phyloP scores from a whole-genome alignment of 2,888 invertebrate species.

The Brachylomia viminalis region DNA sequence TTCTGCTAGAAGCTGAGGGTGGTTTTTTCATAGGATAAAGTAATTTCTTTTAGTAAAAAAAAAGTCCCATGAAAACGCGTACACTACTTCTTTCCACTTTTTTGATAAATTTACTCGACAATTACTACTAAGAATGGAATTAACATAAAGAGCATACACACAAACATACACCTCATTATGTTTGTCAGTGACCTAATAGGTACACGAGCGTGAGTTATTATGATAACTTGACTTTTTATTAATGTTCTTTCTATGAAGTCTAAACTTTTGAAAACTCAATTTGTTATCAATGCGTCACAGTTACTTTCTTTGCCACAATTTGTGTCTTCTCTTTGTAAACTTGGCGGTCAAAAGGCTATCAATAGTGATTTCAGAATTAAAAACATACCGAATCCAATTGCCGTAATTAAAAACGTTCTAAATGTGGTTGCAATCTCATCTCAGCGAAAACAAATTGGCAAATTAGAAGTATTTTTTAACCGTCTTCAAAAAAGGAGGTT shows the following conservation, averaged over 20 bases:
- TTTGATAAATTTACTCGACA: too few relatives aligned
- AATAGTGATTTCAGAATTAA: not conserved
- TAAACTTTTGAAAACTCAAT: not conserved
- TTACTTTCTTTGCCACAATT: not conserved
- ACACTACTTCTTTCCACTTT: not conserved
- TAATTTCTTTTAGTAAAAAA: not conserved
- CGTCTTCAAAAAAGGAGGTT: too few relatives aligned
- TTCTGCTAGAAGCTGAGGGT: not conserved
- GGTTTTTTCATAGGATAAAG: not conserved
- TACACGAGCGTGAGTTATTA: not conserved
- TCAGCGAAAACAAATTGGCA: too few relatives aligned
- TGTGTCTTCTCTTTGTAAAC: not conserved
- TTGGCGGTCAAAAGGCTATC: not conserved
- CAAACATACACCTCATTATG: too few relatives aligned
- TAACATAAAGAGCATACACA: too few relatives aligned
- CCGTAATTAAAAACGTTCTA: not conserved
- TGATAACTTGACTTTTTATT: not conserved
- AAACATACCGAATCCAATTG: too few relatives aligned
- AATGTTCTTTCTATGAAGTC: not conserved
- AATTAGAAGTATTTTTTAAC: too few relatives aligned
- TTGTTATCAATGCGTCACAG: not conserved
- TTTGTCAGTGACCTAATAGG: not conserved
- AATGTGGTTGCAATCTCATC: not conserved
- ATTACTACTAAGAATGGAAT: not conserved
- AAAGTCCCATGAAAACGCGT: not conserved